phyloP scores from a whole-genome alignment of 2,113 vertebrate species.

The Odontophorus gujanensis region DNA sequence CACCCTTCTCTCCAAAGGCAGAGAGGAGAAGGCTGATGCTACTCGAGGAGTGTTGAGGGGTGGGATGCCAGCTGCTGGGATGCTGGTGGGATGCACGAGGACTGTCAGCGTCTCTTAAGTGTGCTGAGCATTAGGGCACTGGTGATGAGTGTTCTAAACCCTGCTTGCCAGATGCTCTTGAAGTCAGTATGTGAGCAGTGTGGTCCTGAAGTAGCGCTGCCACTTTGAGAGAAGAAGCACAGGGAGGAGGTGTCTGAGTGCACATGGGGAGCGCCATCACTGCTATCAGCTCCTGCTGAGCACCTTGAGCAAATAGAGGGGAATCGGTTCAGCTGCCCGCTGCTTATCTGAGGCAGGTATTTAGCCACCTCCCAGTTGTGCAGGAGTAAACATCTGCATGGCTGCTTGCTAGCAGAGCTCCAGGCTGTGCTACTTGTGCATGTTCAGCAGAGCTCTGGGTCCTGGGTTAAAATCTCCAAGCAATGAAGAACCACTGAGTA shows the following conservation, averaged over 20 bases:
- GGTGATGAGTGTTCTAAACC: background rate
- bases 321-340: background rate
- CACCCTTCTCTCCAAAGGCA: too few species aligned
- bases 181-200: background rate
- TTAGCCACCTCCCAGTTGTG: background rate
- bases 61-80: background rate
- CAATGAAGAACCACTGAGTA: background rate
- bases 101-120: background rate
- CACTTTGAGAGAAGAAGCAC: background rate
- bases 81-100: background rate
- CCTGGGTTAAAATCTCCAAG: background rate
- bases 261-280: background rate
- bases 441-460: background rate
- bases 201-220: background rate
- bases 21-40: background rate
- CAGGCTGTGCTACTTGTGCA: background rate
- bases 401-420: background rate
- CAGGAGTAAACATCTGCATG: background rate
- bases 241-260: background rate
- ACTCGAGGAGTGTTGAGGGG: background rate
- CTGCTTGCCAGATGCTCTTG: background rate
- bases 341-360: background rate
- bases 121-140: too few species aligned
- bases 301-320: background rate
- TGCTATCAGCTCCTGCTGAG: accelerated